These are phyloP conservation scores for Danaus chrysippus DNA, from an alignment of 2,888 invertebrate species.

Conservation along the genomic window DNA sequence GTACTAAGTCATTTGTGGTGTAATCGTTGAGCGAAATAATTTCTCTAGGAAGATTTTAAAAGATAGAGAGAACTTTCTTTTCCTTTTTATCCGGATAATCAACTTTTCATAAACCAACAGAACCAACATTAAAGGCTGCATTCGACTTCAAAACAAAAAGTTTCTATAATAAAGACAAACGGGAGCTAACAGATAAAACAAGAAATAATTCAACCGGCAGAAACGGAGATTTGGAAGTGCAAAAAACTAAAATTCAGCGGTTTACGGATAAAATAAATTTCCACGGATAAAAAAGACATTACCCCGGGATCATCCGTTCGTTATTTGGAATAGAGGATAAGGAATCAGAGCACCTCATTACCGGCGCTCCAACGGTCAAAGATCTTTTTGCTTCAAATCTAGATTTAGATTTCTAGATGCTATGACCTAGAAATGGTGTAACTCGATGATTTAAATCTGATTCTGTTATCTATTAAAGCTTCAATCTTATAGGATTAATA, in stretches of 20 bases:
- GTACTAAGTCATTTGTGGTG: no score
- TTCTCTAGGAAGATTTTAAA: no score
- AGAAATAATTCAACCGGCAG: slow-evolving; percentile 5
- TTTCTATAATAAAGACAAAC: slow-evolving; percentile 2
- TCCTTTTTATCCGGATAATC: no score
- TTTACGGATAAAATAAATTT: slow-evolving; percentile 22
- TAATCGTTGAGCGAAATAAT: no score
- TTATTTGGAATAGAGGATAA: slow-evolving; percentile 28
- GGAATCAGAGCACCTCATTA: slow-evolving; percentile 27
- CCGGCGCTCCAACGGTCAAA: slow-evolving; percentile 21
- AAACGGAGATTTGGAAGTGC: slow-evolving; percentile 13
- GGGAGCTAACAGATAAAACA: slow-evolving; percentile 11
- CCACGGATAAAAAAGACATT: slow-evolving; percentile 33
- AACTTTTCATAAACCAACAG: background rate
- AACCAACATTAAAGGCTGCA: background rate
- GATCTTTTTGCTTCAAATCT: slow-evolving; percentile 17
- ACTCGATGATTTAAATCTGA: background rate
- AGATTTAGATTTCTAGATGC: slow-evolving; percentile 20
- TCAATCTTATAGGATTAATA: no score
- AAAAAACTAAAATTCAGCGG: slow-evolving; percentile 13
- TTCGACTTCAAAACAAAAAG: background rate
- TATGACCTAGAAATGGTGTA: slow-evolving; percentile 11
- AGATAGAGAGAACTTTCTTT: no score
- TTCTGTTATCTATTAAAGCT: background rate
- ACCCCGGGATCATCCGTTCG: slow-evolving; percentile 25